A percentile compares a stretch with the other conserved stretches of the same genome.
These are phyloP conservation scores for Hecatera dysodea DNA, from an alignment of 2,888 invertebrate genomes.

Conservation along the genomic window DNA sequence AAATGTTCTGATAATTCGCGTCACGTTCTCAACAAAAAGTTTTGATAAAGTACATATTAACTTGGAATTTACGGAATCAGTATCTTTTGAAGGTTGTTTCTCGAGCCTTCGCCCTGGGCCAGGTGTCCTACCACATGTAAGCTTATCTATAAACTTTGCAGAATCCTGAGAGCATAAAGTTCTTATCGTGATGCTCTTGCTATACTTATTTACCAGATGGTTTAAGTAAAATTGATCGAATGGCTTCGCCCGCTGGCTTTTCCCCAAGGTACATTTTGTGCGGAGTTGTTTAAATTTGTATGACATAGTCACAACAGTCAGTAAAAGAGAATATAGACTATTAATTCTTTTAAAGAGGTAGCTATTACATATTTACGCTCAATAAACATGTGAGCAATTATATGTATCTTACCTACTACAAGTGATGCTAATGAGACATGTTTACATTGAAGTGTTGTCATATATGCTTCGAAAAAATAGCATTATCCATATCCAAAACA, in stretches of 20 bases:
- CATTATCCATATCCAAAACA: not conserved
- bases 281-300: constrained; percentile 10
- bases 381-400: not conserved
- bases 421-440: not conserved
- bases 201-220: constrained; percentile 22
- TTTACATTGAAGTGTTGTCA: not conserved
- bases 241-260: not conserved
- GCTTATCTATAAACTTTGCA: constrained; percentile 16
- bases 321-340: not conserved
- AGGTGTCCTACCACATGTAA: not conserved
- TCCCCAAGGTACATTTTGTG: constrained; percentile 21
- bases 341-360: constrained; percentile 4
- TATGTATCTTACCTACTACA: not conserved
- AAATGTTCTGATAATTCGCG: constrained; percentile 43
- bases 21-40: constrained; percentile 63
- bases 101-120: not conserved
- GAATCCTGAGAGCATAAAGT: constrained; percentile 14
- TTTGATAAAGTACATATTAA: constrained; percentile 68
- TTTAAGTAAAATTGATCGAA: constrained; percentile 29
- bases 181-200: constrained; percentile 2
- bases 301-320: constrained; percentile 4
- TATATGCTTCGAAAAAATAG: not conserved
- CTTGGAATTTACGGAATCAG: constrained; percentile 27
- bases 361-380: not conserved
- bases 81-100: constrained; percentile 26